Percentiles rank a stretch among this genome's conserved stretches.
These are phyloP conservation scores for Metopia argyrocephala DNA, from an alignment of 2,888 invertebrate species.

Conservation along the genomic window DNA sequence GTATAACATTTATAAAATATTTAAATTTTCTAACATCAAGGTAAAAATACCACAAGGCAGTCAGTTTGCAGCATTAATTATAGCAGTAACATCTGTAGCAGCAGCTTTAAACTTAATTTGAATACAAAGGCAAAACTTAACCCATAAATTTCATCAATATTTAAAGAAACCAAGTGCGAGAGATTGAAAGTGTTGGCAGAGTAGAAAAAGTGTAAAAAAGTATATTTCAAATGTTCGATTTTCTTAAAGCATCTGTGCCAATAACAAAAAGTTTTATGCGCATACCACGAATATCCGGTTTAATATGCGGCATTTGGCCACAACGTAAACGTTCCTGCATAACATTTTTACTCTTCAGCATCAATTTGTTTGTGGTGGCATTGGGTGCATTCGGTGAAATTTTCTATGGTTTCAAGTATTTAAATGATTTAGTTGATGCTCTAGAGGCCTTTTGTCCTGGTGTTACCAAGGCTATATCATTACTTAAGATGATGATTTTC, in stretches of 20 bases:
- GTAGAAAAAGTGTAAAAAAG: not conserved
- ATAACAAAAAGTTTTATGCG: conserved; percentile 71
- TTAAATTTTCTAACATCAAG: not conserved
- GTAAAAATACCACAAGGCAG: not conserved
- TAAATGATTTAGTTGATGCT: conserved; percentile 70
- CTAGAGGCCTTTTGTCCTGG: conserved; percentile 76
- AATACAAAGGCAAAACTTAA: not conserved
- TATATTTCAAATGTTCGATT: conserved; percentile 45
- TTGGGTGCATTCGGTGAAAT: conserved; percentile 72
- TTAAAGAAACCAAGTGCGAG: not conserved
- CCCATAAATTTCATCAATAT: not conserved
- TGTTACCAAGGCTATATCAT: conserved; percentile 71
- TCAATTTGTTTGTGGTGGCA: conserved; percentile 69
- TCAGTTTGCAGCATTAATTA: not conserved
- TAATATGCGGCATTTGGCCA: conserved; percentile 75
- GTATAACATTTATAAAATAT: not conserved
- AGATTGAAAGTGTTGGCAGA: not conserved
- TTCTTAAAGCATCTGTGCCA: conserved; percentile 65
- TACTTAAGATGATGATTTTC: conserved; percentile 73
- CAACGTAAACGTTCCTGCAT: conserved; percentile 62
- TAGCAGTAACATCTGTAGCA: not conserved
- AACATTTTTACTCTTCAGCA: conserved; percentile 66
- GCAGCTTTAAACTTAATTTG: not conserved
- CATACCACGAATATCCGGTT: conserved; percentile 70
- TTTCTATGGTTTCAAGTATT: conserved; percentile 70